phyloP scores from a whole-genome alignment of 2,113 vertebrate genomes.

The Ornithorhynchus anatinus region DNA sequence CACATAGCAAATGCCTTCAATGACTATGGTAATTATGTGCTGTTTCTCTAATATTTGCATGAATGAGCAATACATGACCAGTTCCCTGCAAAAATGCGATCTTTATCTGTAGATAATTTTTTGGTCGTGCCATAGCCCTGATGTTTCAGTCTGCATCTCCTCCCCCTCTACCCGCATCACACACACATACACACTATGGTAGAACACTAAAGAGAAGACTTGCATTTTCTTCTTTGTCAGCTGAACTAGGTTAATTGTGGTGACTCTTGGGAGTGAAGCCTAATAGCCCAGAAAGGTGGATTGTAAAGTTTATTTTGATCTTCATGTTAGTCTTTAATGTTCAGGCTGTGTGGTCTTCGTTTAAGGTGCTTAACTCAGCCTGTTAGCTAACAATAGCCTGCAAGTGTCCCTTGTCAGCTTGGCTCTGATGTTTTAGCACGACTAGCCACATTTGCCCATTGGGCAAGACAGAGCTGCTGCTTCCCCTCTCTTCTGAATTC shows the following conservation, averaged over 20 bases:
- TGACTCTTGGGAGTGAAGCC: slow-evolving; percentile 45
- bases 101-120: background rate
- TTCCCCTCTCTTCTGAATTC: too few species aligned
- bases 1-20: too few species aligned
- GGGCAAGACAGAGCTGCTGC: too few species aligned
- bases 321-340: slow-evolving; percentile 38
- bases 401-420: background rate
- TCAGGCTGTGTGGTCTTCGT: background rate
- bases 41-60: too few species aligned
- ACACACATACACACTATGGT: too few species aligned
- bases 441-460: too few species aligned
- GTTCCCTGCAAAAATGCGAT: too few species aligned
- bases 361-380: slow-evolving; percentile 11
- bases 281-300: slow-evolving; percentile 41
- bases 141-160: slow-evolving; percentile 8
- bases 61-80: too few species aligned
- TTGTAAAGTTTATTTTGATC: slow-evolving; percentile 55
- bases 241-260: slow-evolving; percentile 57
- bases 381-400: background rate
- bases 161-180: background rate
- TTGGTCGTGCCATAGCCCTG: background rate
- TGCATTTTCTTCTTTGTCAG: slow-evolving; percentile 54
- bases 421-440: background rate
- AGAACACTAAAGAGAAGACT: too few species aligned
- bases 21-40: too few species aligned